Evolutionary conservation across 2,888 invertebrate species (phyloP), one percentile per base, ranked within the genome.

Genomic region (Kuschelorhynchus macadamiae): DNA sequence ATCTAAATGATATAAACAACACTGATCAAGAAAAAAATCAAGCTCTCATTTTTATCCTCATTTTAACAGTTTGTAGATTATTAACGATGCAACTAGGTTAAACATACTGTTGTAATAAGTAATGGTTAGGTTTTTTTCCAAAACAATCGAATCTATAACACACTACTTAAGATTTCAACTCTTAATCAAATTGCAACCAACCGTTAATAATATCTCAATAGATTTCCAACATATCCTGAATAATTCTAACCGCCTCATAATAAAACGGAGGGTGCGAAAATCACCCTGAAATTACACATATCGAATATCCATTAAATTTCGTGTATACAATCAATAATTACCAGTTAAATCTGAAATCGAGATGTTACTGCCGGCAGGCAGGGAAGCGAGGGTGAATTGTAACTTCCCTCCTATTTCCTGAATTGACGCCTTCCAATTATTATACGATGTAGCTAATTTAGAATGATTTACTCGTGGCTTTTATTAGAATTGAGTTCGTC

Each of bases 251-350:
- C 56, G 57, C 9, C 8, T 9, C n/a, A 18, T 32, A 44, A 44
- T 17, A 57, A 14, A 42, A 52, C 53, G 59, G 68, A 63, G 63
- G 63, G 68, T 68, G 68, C 63, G 68, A 68, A 63, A 56, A 63
- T 63, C 46, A 39, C 59, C 68, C 63, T 68, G 46, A 68, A 68
- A 68, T 68, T 68, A 59, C 44, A 18, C 57, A 36, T 67, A 67
- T 63, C 63, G 59, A 32, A 63, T 57, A 67, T 56, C 21, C 49
- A 63, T 68, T 68, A 63, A 49, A 32, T 41, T 36, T 32, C 59
- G 9, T 68, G 63, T 68, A 57, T 68, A 68, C 68, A 68, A 68
- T 68, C 68, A 68, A 61, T 70, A 71, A 72, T 73, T 72, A 68
- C 67, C 61, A 50, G 63, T 64, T 69, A 73, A 70, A 69, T 64